These are phyloP conservation scores for Lasioglossum albipes DNA, from an alignment of 1,140 invertebrate genomes.

Conservation along the genomic window DNA sequence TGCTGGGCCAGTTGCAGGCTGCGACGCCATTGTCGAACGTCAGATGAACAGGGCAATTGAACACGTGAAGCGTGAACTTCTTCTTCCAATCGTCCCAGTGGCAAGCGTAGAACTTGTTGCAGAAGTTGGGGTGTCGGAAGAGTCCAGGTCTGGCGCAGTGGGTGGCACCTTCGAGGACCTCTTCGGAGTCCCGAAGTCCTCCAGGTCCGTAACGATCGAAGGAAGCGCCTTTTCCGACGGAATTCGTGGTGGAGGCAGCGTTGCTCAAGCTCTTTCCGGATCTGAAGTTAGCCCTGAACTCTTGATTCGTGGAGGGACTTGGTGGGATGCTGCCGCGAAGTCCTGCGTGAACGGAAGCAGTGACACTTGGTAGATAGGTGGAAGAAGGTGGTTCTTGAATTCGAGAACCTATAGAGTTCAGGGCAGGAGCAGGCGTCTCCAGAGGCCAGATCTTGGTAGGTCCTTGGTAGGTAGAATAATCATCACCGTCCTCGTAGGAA, in stretches of 20 bases:
- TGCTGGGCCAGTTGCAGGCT: slow-evolving; percentile 91
- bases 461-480: slow-evolving; percentile 19
- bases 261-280: slow-evolving; percentile 39
- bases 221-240: slow-evolving; percentile 46
- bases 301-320: not conserved
- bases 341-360: not conserved
- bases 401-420: not conserved
- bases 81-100: slow-evolving; percentile 91
- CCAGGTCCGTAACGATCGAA: slow-evolving; percentile 82
- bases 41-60: slow-evolving; percentile 90
- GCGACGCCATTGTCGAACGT: slow-evolving; percentile 88
- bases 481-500: slow-evolving; percentile 39
- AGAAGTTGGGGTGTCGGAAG: slow-evolving; percentile 90
- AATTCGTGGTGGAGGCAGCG: not conserved
- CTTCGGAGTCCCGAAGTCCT: slow-evolving; percentile 73
- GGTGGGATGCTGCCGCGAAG: not conserved
- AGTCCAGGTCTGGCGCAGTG: slow-evolving; percentile 89
- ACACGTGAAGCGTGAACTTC: slow-evolving; percentile 88
- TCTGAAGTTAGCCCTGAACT: slow-evolving; percentile 5
- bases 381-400: slow-evolving; percentile 20
- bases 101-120: slow-evolving; percentile 92
- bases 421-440: not conserved
- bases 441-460: slow-evolving; percentile 39
- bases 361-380: slow-evolving; percentile 52
- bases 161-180: slow-evolving; percentile 82